phyloP scores from a whole-genome alignment of 2,888 invertebrate species.

The Epistrophe grossulariae region DNA sequence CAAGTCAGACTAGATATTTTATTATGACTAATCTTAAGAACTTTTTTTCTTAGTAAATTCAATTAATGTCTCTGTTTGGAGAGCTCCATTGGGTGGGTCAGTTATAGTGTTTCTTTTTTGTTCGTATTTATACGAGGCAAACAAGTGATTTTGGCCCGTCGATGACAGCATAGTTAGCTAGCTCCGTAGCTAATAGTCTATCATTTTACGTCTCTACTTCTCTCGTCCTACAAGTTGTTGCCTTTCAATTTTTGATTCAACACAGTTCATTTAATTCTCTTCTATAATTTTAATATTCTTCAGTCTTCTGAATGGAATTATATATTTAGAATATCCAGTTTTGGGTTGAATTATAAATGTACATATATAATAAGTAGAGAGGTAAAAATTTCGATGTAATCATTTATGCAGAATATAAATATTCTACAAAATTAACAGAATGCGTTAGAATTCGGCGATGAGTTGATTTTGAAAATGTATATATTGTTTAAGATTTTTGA shows the following conservation, averaged over 20 bases:
- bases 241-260: neutral
- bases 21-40: neutral
- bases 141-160: neutral
- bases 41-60: neutral
- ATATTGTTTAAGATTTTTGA: too few species aligned
- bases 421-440: too few species aligned
- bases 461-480: too few species aligned
- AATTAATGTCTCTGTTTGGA: neutral
- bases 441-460: too few species aligned
- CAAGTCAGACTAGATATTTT: neutral
- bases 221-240: neutral
- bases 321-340: neutral
- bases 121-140: neutral
- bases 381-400: too few species aligned
- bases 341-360: neutral
- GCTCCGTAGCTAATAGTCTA: neutral
- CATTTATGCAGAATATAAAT: too few species aligned
- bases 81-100: constrained; percentile 17
- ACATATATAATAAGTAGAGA: too few species aligned
- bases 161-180: constrained; percentile 16
- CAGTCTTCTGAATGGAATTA: neutral
- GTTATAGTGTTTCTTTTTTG: neutral
- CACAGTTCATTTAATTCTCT: neutral
- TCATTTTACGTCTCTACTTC: neutral
- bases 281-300: neutral